Percentiles rank a stretch among this genome's conserved stretches.
These are phyloP conservation scores for Corapipo altera DNA, from an alignment of 2,113 vertebrate genomes.

Conservation along the genomic window DNA sequence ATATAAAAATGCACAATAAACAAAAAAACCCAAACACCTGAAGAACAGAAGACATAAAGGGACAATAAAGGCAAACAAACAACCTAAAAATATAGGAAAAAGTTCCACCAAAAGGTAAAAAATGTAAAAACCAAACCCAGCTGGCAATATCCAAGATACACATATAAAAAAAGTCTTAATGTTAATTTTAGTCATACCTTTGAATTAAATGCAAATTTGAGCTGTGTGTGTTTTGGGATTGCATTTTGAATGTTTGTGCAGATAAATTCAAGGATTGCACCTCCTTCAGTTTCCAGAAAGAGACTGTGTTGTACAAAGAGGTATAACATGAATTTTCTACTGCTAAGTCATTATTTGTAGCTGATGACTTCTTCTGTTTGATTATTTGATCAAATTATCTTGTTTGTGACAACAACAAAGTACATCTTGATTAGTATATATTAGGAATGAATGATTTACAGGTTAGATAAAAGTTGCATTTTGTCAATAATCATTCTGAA, in stretches of 20 bases:
- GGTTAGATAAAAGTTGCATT: not conserved
- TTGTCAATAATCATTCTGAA: not conserved
- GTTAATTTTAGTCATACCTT: not conserved
- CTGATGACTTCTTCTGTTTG: not conserved
- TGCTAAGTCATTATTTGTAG: not conserved
- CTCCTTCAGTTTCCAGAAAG: not conserved
- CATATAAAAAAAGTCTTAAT: rapidly evolving
- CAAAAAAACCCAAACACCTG: not conserved
- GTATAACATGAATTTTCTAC: not conserved
- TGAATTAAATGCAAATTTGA: not conserved
- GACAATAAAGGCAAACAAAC: not conserved
- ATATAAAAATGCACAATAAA: not conserved
- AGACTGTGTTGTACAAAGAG: not conserved
- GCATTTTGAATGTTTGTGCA: not conserved
- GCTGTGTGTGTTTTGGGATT: not conserved
- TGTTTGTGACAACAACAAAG: conserved; percentile 2
- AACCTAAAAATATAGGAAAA: not conserved
- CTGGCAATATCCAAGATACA: rapidly evolving
- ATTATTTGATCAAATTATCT: not conserved
- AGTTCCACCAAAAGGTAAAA: not conserved
- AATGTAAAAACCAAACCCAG: not conserved
- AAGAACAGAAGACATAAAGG: not conserved
- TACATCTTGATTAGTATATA: not conserved
- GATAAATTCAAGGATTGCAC: not conserved
- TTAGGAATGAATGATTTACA: not conserved